Evolutionary conservation across 2,113 vertebrate genomes (phyloP).

Genomic region (Platysternon megacephalum): DNA sequence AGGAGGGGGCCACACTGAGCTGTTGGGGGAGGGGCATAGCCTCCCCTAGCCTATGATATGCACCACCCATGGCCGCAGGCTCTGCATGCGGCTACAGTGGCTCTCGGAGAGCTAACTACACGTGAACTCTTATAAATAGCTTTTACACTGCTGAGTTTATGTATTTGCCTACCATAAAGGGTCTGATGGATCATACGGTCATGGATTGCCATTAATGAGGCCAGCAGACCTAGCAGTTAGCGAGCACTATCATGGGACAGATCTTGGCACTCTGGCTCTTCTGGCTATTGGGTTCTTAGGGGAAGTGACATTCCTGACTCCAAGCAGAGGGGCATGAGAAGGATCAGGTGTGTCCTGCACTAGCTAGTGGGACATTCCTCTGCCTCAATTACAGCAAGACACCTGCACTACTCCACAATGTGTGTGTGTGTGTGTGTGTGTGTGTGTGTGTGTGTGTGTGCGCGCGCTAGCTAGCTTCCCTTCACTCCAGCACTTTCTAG

Average conservation of each 20-base stretch:
- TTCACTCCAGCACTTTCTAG: neutral
- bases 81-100: neutral
- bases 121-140: neutral
- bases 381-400: neutral
- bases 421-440: too few species aligned
- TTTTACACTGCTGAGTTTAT: neutral
- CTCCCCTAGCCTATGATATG: too few species aligned
- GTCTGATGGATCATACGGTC: too few species aligned
- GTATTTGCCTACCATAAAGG: too few species aligned
- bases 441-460: too few species aligned
- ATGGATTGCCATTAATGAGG: neutral
- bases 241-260: neutral
- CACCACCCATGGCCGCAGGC: too few species aligned
- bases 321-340: neutral
- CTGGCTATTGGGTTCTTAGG: too few species aligned
- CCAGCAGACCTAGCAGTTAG: neutral
- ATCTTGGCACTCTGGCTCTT: neutral
- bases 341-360: neutral
- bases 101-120: neutral
- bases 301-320: neutral
- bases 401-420: accelerated
- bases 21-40: too few species aligned
- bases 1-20: too few species aligned
- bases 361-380: neutral
- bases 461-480: too few species aligned